Evolutionary conservation across 2,797 vertebrate species (phyloP).

Genomic region (Pitangus sulphuratus): DNA sequence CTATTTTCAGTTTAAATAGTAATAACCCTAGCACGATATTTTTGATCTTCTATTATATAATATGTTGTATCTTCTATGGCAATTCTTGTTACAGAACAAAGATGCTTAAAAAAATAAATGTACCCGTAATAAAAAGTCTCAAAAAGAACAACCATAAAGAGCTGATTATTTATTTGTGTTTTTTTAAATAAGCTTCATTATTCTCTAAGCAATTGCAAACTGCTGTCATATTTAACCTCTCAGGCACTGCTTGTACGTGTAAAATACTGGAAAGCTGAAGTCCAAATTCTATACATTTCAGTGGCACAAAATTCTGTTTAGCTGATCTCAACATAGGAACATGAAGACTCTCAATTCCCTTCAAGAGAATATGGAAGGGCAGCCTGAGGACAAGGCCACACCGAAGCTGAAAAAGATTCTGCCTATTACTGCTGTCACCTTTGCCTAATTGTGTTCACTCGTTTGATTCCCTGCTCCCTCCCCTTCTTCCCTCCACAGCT

Average conservation of each 20-base stretch:
- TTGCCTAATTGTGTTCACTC: neutral
- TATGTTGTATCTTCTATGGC: neutral
- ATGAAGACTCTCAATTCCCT: neutral
- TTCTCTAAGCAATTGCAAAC: neutral
- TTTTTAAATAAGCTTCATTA: neutral
- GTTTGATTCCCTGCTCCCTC: neutral
- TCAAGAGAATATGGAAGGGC: neutral
- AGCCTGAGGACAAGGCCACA: neutral
- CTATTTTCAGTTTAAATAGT: neutral
- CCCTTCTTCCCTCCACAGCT: neutral
- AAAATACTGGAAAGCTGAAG: neutral
- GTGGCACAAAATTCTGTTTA: neutral
- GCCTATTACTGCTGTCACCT: neutral
- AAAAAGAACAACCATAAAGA: neutral
- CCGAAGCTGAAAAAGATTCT: neutral
- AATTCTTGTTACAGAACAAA: neutral
- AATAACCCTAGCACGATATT: neutral
- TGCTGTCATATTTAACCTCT: neutral
- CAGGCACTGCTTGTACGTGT: neutral
- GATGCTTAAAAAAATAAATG: neutral
- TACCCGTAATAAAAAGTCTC: neutral
- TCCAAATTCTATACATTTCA: neutral
- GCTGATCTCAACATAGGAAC: neutral
- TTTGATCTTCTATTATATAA: neutral
- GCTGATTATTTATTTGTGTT: neutral